Evolutionary conservation across 2,888 invertebrate genomes (phyloP).

Genomic region (Ormyrus pomaceus): DNA sequence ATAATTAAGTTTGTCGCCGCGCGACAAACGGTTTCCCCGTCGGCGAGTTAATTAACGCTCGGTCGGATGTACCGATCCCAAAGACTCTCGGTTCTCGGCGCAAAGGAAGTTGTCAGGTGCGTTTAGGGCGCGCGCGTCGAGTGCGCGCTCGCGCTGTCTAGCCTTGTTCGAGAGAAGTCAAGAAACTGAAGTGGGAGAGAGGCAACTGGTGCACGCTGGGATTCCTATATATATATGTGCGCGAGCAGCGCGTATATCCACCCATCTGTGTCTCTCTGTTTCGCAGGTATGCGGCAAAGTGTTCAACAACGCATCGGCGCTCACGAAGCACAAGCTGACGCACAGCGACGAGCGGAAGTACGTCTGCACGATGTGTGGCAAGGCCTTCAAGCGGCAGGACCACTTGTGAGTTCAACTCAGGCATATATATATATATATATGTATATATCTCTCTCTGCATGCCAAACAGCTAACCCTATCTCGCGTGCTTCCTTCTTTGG

Average conservation of each 20-base stretch:
- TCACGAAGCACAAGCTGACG: conserved; percentile 97
- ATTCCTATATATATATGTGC: neutral
- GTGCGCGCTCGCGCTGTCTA: neutral
- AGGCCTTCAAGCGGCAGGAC: conserved; percentile 99
- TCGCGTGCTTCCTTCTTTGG: too few relatives aligned
- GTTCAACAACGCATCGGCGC: conserved; percentile 97
- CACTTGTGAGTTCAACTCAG: conserved; percentile 88
- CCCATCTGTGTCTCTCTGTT: conserved; percentile 28
- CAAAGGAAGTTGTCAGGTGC: conserved; percentile 32
- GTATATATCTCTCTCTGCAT: neutral
- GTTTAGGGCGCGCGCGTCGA: neutral
- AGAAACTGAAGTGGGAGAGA: too few relatives aligned
- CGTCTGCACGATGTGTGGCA: conserved; percentile 95
- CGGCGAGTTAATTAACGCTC: conserved; percentile 21
- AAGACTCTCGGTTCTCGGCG: neutral
- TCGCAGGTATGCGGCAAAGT: conserved; percentile 94
- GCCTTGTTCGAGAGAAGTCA: too few relatives aligned
- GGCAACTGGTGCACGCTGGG: too few relatives aligned
- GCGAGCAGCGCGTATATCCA: neutral
- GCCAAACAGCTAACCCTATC: too few relatives aligned
- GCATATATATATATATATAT: neutral
- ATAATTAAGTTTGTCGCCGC: conserved; percentile 27
- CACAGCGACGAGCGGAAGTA: conserved; percentile 99
- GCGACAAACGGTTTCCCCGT: neutral
- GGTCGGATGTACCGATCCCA: conserved; percentile 41